phyloP scores from a whole-genome alignment of 2,888 invertebrate genomes.

The Calliopum simillimum region DNA sequence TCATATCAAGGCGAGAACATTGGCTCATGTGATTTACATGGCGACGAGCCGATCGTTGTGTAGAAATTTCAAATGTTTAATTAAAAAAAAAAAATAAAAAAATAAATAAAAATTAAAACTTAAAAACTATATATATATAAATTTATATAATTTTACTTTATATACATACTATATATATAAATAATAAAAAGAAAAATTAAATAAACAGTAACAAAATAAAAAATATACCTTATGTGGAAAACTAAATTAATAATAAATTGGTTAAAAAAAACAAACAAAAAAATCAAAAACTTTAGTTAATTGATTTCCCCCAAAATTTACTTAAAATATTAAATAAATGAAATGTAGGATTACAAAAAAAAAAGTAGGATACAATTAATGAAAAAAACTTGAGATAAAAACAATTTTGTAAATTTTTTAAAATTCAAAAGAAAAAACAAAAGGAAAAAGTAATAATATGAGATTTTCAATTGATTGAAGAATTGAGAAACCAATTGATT shows the following conservation, averaged over 20 bases:
- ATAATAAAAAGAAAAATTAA: slow-evolving; percentile 26
- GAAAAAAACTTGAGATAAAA: slow-evolving; percentile 36
- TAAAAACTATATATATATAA: slow-evolving; percentile 24
- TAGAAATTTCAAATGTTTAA: slow-evolving; percentile 50
- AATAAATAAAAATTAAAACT: no score
- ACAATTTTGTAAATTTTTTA: slow-evolving; percentile 64
- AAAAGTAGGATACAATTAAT: slow-evolving; percentile 39
- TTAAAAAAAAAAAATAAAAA: slow-evolving; percentile 44
- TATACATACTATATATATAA: slow-evolving; percentile 15
- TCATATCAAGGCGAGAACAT: slow-evolving; percentile 72
- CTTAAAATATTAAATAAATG: slow-evolving; percentile 6
- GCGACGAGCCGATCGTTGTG: slow-evolving; percentile 66
- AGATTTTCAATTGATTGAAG: not conserved
- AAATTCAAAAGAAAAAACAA: slow-evolving; percentile 41
- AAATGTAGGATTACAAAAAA: slow-evolving; percentile 39
- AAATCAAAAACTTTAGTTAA: slow-evolving; percentile 39
- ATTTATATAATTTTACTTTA: slow-evolving; percentile 22
- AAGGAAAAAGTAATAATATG: slow-evolving; percentile 12
- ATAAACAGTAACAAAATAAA: slow-evolving; percentile 50
- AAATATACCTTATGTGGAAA: slow-evolving; percentile 47
- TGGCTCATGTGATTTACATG: slow-evolving; percentile 70
- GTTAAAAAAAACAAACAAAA: slow-evolving; percentile 38
- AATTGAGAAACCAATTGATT: not conserved
- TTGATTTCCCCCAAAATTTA: not conserved
- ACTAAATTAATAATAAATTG: slow-evolving; percentile 41